Evolutionary conservation across 2,888 invertebrate genomes (phyloP), one percentile per base, ranked within the genome.

Genomic region (Synanthedon vespiformis): DNA sequence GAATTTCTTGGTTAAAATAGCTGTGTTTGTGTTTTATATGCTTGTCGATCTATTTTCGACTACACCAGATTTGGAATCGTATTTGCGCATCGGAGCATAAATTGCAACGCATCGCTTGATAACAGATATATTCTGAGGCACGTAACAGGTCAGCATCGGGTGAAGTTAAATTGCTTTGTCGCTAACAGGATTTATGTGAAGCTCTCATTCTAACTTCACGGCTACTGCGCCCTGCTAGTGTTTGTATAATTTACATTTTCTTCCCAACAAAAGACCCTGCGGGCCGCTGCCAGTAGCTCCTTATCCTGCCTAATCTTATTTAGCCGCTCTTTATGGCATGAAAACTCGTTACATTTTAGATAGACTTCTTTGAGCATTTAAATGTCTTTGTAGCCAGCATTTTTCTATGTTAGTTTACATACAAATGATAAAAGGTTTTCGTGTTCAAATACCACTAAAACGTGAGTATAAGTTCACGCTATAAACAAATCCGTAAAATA

Each of bases 101-200:
- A 54, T 54, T 50, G 52, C 53, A 58, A 53, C 57, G 56, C 51
- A 49, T 48, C 59, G 55, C 56, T 55, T 59, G 60, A 57, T 59
- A 58, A 63, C 60, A 55, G 57, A 67, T 62, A 63, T 44, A 44
- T 56, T 55, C 55, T 56, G 55, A 59, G 65, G 61, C 63, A 44
- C 44, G 13, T 44, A 44, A 62, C 58, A 59, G 68, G 70, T 70
- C 70, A 70, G 66, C 62, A 56, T 57, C 59, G 60, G 61, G 56
- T 60, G 55, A 74, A 77, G 74, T 75, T 76, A 73, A 77, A 78
- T 76, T 76, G 63, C 66, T 62, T 63, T 65, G 62, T 67, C 64
- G 63, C 68, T 65, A 67, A 71, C 68, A 65, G 65, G 71, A 74
- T 73, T 72, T 71, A 67, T 58, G 55, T 52, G 51, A 51, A 53